phyloP scores from a whole-genome alignment of 2,888 invertebrate genomes.

The Schrankia costaestrigalis region DNA sequence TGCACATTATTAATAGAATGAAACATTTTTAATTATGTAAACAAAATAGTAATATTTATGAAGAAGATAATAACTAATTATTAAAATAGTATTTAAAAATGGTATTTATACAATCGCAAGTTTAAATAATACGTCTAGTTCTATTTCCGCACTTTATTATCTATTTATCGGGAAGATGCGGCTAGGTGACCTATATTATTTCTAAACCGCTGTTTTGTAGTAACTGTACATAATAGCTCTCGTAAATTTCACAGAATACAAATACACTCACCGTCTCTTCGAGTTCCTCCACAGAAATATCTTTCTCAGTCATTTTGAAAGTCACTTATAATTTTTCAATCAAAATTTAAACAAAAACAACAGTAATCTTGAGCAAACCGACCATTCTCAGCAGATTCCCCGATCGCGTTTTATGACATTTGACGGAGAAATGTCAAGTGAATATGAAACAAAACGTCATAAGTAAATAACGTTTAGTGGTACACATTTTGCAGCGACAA shows the following conservation, averaged over 20 bases:
- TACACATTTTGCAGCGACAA: no score
- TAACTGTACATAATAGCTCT: conserved; percentile 20
- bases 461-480: no score
- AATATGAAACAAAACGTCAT: conserved; percentile 14
- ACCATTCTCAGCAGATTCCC: conserved; percentile 42
- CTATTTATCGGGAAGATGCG: conserved; percentile 43
- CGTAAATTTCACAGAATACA: neutral
- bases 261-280: conserved; percentile 68
- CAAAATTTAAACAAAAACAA: conserved; percentile 39
- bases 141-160: conserved; percentile 30
- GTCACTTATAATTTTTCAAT: conserved; percentile 37
- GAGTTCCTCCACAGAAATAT: conserved; percentile 66
- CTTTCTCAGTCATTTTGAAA: conserved; percentile 62
- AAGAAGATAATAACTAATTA: no score
- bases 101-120: no score
- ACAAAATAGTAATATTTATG: no score
- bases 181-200: conserved; percentile 60
- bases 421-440: conserved; percentile 17
- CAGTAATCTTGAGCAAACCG: conserved; percentile 29
- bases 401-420: conserved; percentile 21
- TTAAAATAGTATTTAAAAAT: no score
- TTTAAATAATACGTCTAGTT: no score
- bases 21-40: no score
- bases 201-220: conserved; percentile 10
- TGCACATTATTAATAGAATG: no score